Evolutionary conservation across 2,888 invertebrate species (phyloP), one percentile per base, ranked within the genome.

Genomic region (Heliconius ethilla): DNA sequence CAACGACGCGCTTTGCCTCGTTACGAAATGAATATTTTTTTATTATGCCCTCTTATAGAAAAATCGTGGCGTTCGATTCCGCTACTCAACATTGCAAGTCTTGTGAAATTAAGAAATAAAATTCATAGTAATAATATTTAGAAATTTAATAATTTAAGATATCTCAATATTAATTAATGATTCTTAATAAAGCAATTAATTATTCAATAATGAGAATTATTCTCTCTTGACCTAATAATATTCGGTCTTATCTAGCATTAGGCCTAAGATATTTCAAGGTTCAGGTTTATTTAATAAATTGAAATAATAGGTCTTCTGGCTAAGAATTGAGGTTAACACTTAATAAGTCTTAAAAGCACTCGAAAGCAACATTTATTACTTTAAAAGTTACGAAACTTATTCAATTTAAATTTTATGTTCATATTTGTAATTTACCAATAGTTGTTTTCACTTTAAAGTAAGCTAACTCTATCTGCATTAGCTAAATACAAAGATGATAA

Each of bases 391-490:
- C 18, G 2, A 67, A 37, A 37, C n/a, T 67, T 67, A 37, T 11
- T 67, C 37, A 67, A 37, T 37, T 67, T 67, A 37, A 40, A 67
- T 67, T 67, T 67, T 67, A 67, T 67, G 67, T 37, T 67, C 37
- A n/a, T 67, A 11, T 67, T 67, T 37, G 22, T 22, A 18, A 66
- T 66, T 10, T 62, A 62, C 22, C 9, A 62, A 25, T 10, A 25
- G 33, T 51, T 51, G 6, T 51, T 51, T 51, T 51, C 22, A 51
- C 2, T 51, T 51, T 51, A 51, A 3, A 51, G 51, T 9, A 18
- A 18, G 51, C 51, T 51, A n/a, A n/a, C n/a, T 51, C 18, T 22
- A 22, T 51, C 7, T 22, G 3, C 18, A 51, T 51, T 51, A 51
- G 2, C 18, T 18, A 51, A 51, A 51, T 22, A 51, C 51, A 51